Percentiles rank a stretch among this genome's conserved stretches.
Evolutionary conservation across 2,888 invertebrate species (phyloP).

Genomic region (Pheosia gnoma): DNA sequence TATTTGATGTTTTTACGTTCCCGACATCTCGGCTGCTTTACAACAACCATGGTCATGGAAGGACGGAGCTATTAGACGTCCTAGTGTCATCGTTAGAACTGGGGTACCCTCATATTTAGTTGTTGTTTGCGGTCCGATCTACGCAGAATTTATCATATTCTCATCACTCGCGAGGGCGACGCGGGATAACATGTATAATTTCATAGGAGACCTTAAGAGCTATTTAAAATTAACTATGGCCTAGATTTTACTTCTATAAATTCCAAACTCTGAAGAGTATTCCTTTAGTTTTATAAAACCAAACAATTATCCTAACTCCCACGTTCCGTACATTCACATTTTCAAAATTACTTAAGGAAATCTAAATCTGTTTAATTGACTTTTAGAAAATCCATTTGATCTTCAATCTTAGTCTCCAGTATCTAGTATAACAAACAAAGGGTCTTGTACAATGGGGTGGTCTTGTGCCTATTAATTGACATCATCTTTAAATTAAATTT

Average conservation of each 20-base stretch:
- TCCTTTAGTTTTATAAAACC: background rate
- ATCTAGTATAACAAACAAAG: constrained; percentile 19
- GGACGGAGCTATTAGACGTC: too few species aligned
- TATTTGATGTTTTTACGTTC: too few species aligned
- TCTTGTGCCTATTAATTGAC: constrained; percentile 20
- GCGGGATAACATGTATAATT: too few species aligned
- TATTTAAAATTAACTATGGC: too few species aligned
- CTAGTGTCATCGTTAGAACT: too few species aligned
- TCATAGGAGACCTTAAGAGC: too few species aligned
- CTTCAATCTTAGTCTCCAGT: constrained; percentile 7
- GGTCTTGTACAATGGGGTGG: constrained; percentile 14
- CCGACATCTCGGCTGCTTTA: too few species aligned
- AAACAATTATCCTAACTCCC: background rate
- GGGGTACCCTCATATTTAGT: too few species aligned
- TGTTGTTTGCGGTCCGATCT: too few species aligned
- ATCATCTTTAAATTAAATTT: constrained; percentile 13
- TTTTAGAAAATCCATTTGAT: constrained; percentile 5
- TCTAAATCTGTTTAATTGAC: constrained; percentile 5
- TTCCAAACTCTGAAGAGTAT: background rate
- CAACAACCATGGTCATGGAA: too few species aligned
- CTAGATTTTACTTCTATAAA: background rate
- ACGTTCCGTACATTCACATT: background rate
- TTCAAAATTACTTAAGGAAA: background rate
- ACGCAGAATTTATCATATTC: too few species aligned
- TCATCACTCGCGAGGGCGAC: too few species aligned